Evolutionary conservation across 2,113 vertebrate species (phyloP), one percentile per base, ranked within the genome.

Genomic region (Dicentrarchus labrax): DNA sequence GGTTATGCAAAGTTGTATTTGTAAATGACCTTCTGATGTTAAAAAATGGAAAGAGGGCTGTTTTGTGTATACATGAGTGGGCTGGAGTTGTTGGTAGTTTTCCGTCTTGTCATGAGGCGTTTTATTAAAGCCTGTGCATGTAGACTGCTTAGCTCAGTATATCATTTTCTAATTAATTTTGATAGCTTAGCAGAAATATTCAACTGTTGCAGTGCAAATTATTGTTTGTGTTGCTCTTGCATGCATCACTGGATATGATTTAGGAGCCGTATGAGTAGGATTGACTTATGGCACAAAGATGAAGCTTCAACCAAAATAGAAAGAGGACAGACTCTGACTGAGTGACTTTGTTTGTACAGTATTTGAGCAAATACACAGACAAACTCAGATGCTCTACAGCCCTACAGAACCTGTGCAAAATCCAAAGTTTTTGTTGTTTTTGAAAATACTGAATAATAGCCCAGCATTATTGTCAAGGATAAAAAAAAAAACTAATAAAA

Each of bases 151-250:
- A 59, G 30, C 59, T 64, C 66, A 30, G 54, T 57, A 8, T 64
- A 39, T 61, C 10, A 75, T 72, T 65, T 67, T 76, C 59, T 38
- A n/a, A 71, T 80, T 51, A 43, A 62, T 57, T 71, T 36, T 69
- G 67, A 54, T 38, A 8, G n/a, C 47, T 5, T 8, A 62, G 54
- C 30, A 84, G 59, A 50, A 66, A 47, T 36, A 61, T 24, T 6
- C 22, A 60, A 53, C 1, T 0, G 12, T 19, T 57, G 57, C 30
- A 36, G 12, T 50, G 43, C 50, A 60, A 64, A 75, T 76, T 24
- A 19, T 45, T 69, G 30, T 68, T 71, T 57, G 48, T 47, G 41
- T 72, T 74, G n/a, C 36, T 64, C 51, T 70, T 47, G 22, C 45
- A 41, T 21, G 53, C 69, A 51, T 71, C 50, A n/a, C 41, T 69